Percentiles rank a stretch among this genome's conserved stretches.
Conservation (phyloP, 2,888 invertebrate species). For the Aspidapion aeneum region DNA sequence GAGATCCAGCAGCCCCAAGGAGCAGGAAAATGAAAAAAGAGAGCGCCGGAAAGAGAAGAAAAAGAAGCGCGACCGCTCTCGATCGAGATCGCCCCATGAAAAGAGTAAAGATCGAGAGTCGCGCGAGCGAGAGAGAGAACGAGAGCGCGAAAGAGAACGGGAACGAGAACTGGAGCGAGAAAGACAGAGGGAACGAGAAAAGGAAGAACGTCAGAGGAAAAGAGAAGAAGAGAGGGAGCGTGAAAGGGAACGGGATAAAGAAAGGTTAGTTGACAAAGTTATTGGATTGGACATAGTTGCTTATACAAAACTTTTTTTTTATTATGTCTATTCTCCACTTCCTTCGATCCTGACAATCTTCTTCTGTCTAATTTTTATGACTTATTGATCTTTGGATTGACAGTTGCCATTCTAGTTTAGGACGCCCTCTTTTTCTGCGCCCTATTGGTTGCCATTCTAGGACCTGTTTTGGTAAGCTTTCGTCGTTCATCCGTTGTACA, state of each 20-base stretch:
- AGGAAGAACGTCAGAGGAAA: slow-evolving; percentile 45
- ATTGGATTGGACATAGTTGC: too few relatives aligned
- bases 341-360: too few relatives aligned
- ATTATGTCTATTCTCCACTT: background rate
- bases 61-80: slow-evolving; percentile 47
- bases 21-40: slow-evolving; percentile 41
- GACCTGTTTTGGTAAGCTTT: too few relatives aligned
- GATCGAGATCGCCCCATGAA: slow-evolving; percentile 48
- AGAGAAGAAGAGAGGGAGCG: slow-evolving; percentile 49
- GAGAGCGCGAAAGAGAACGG: slow-evolving; percentile 41
- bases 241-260: slow-evolving; percentile 48
- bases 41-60: slow-evolving; percentile 40
- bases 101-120: background rate
- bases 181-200: slow-evolving; percentile 44
- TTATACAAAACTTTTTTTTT: too few relatives aligned
- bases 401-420: too few relatives aligned
- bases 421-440: too few relatives aligned
- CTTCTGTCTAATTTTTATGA: too few relatives aligned
- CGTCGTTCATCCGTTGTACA: too few relatives aligned
- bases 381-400: too few relatives aligned
- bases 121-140: slow-evolving; percentile 46
- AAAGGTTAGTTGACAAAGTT: slow-evolving; percentile 48
- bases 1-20: slow-evolving; percentile 42
- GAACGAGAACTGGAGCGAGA: slow-evolving; percentile 47
- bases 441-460: too few relatives aligned